Percentiles rank a stretch among this genome's conserved stretches.
These are phyloP conservation scores for Falco rusticolus DNA, from an alignment of 2,797 vertebrate genomes.

Conservation along the genomic window DNA sequence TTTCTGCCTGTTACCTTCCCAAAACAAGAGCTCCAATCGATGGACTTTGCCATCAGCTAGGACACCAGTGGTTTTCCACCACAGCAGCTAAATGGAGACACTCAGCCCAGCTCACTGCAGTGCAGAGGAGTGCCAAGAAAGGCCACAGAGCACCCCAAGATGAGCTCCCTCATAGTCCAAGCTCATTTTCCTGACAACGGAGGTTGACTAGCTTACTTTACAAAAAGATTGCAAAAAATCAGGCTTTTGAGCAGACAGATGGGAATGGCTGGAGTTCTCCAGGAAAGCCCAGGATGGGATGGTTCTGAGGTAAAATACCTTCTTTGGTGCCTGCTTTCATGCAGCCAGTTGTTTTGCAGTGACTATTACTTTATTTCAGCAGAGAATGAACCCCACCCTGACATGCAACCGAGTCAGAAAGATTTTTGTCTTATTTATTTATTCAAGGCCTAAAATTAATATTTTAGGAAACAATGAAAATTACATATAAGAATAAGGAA, in stretches of 20 bases:
- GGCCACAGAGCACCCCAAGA: neutral
- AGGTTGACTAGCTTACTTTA: neutral
- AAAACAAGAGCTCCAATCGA: neutral
- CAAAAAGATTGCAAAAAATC: neutral
- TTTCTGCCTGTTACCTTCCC: neutral
- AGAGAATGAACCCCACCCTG: neutral
- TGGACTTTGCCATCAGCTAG: neutral
- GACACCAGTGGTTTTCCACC: neutral
- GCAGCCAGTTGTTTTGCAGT: neutral
- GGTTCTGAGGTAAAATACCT: neutral
- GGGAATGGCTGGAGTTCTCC: neutral
- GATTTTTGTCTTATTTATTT: neutral
- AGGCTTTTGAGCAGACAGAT: neutral
- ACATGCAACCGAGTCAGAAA: neutral
- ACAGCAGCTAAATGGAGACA: neutral
- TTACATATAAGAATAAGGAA: neutral
- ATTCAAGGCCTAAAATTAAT: neutral
- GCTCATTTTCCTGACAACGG: neutral
- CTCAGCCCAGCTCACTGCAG: rapidly evolving
- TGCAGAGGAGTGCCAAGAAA: neutral
- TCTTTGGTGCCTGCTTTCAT: neutral
- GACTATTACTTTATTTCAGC: neutral
- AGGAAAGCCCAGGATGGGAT: neutral
- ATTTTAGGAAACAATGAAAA: neutral
- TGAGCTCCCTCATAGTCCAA: neutral